Percentiles rank a stretch among this genome's conserved stretches.
Evolutionary conservation across 2,113 vertebrate genomes (phyloP).

Genomic region (Astur gentilis): DNA sequence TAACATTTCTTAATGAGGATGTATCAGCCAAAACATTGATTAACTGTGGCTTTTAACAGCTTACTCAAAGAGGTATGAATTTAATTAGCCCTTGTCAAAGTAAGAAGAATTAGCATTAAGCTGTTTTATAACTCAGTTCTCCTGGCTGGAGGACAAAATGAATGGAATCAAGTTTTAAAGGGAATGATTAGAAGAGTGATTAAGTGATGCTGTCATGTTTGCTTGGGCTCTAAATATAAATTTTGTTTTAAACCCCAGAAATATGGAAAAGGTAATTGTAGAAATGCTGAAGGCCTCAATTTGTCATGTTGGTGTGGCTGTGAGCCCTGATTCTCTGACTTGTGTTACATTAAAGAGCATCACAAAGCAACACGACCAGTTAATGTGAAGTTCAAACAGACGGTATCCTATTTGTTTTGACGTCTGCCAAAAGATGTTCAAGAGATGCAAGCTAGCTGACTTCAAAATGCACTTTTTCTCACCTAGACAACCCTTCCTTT

Average conservation of each 20-base stretch:
- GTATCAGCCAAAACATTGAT: conserved; percentile 1
- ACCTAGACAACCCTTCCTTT: not conserved
- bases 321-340: not conserved
- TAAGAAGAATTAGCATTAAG: conserved; percentile 47
- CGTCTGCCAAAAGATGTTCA: not conserved
- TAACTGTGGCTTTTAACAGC: conserved; percentile 51
- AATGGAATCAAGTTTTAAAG: not conserved
- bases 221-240: not conserved
- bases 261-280: not conserved
- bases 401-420: not conserved
- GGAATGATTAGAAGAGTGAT: not conserved
- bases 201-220: not conserved
- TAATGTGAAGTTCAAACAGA: not conserved
- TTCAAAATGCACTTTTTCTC: not conserved
- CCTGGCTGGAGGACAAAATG: conserved; percentile 20
- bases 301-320: not conserved
- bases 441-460: not conserved
- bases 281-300: not conserved
- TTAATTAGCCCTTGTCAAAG: conserved; percentile 38
- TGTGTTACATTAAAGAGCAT: not conserved
- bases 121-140: conserved; percentile 35
- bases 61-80: conserved; percentile 41
- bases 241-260: not conserved
- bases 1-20: not conserved
- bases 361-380: not conserved